Base-by-base conservation (phyloP, 1,140 invertebrate species). In the Brachionus rubens region DNA sequence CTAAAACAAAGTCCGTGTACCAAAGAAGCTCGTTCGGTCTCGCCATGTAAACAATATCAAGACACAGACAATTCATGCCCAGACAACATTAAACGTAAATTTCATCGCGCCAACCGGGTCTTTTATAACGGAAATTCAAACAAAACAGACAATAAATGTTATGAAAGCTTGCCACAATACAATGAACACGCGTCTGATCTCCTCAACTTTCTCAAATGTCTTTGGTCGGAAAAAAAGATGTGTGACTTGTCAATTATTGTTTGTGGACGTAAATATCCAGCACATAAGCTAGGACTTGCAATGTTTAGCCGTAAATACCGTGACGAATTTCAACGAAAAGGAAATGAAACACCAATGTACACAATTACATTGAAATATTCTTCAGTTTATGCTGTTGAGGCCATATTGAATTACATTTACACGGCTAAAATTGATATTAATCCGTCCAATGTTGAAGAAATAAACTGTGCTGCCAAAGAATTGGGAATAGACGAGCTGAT, bases 331-430 rank as follows among this genome's bases (percentile, higher is more conserved):
- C 67, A 62, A n/a, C 21, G 43, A 9, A 72, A 77, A 30, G 50
- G 33, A 41, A 43, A 56, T 10, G 30, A 52, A 1, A 30, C 36
- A 28, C 40, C 70, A 16, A 30, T 77, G 12, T 68, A 68, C 16
- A 68, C 59, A 30, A 78, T 78, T 33, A 48, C 70, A 16, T n/a
- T 78, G 65, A 77, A 41, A 65, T 62, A 78, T 48, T 78, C 52
- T 43, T 30, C 54, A 2, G 48, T 46, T 43, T 76, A 72, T n/a
- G 46, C 76, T 10, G 76, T 78, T 14, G 50, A 43, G 28, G 54
- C 59, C 19, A 43, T 78, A 26, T 30, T 78, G 6, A 77, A 77
- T 26, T 78, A 77, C 33, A 48, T 78, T 24, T 78, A 78, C 33
- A 78, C 77, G 2, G 70, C 76, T 26, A 68, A 78, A 48, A 72